A percentile compares a stretch with the other conserved stretches of the same genome.
phyloP scores from a whole-genome alignment of 2,113 vertebrate species.

The Gavia stellata region DNA sequence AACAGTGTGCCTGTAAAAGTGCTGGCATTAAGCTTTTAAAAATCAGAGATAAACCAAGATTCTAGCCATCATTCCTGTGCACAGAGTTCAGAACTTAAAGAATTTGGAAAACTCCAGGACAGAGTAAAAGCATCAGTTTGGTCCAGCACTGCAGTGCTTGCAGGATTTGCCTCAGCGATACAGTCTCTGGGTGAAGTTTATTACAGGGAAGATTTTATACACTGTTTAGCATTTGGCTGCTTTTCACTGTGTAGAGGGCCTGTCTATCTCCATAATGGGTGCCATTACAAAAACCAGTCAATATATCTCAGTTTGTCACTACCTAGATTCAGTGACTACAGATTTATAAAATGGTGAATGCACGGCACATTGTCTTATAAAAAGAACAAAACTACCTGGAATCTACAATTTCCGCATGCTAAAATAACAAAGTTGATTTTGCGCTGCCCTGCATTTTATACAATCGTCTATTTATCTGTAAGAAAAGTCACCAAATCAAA shows the following conservation, averaged over 20 bases:
- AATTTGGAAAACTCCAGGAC: not conserved
- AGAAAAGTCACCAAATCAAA: not conserved
- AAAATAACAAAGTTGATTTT: not conserved
- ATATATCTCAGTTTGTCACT: not conserved
- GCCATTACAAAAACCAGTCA: not conserved
- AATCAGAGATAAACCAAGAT: not conserved
- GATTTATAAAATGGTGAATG: not conserved
- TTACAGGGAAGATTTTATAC: not conserved
- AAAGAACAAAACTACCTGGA: not conserved
- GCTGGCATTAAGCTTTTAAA: not conserved
- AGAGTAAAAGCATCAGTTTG: not conserved
- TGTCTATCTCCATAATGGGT: not conserved
- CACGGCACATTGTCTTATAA: rapidly evolving
- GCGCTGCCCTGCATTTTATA: not conserved
- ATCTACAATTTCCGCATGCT: not conserved
- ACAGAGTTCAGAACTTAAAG: not conserved
- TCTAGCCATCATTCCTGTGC: not conserved
- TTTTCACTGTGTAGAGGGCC: not conserved
- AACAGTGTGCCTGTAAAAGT: not conserved
- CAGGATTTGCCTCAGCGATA: not conserved
- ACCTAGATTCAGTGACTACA: not conserved
- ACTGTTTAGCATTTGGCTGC: not conserved
- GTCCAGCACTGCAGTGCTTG: not conserved
- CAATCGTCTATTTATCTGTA: not conserved
- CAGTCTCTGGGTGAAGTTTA: not conserved